These are phyloP conservation scores for Papilio machaon DNA, from an alignment of 1,140 invertebrate species.

Conservation along the genomic window DNA sequence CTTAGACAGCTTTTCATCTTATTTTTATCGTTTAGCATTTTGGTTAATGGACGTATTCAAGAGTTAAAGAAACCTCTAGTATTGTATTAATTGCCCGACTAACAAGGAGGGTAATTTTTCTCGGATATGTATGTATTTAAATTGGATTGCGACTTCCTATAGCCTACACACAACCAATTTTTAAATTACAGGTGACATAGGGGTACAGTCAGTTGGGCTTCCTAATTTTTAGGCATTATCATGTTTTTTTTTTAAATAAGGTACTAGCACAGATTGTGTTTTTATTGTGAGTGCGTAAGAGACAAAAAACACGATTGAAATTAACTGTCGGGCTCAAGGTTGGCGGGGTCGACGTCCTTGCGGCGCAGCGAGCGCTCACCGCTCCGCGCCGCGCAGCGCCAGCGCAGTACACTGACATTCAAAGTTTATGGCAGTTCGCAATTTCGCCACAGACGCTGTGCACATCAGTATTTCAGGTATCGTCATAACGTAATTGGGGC, in stretches of 20 bases:
- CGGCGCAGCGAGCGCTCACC: slow-evolving; percentile 52
- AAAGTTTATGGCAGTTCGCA: not conserved
- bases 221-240: too few relatives aligned
- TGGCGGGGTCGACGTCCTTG: slow-evolving; percentile 72
- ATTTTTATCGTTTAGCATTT: too few relatives aligned
- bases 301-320: slow-evolving; percentile 68
- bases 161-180: too few relatives aligned
- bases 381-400: slow-evolving; percentile 27
- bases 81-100: not conserved
- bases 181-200: too few relatives aligned
- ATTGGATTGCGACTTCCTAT: too few relatives aligned
- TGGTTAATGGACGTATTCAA: too few relatives aligned
- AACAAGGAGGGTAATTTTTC: too few relatives aligned
- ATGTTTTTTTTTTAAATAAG: not conserved
- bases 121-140: too few relatives aligned
- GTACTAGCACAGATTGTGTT: not conserved
- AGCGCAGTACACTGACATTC: slow-evolving; percentile 23
- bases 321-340: slow-evolving; percentile 73
- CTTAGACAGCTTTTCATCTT: too few relatives aligned
- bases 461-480: not conserved
- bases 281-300: slow-evolving; percentile 40
- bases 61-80: too few relatives aligned
- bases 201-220: too few relatives aligned
- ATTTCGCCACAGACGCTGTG: not conserved
- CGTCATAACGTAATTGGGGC: not conserved